These are phyloP conservation scores for Micromesistius poutassou DNA, from an alignment of 2,797 vertebrate genomes.

Conservation along the genomic window DNA sequence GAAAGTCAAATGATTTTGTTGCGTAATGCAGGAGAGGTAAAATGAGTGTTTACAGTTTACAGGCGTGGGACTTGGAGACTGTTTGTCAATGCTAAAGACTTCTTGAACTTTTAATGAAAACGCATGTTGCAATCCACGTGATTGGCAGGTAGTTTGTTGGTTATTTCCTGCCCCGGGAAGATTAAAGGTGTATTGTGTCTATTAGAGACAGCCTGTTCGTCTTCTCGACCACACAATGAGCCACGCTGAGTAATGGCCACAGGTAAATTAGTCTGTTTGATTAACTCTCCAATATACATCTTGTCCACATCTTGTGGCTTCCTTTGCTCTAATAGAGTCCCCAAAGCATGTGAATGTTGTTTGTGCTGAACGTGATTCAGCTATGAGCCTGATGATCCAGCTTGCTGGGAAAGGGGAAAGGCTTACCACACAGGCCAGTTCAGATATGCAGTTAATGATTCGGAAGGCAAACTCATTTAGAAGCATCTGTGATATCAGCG, in stretches of 20 bases:
- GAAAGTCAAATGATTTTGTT: constrained; percentile 84
- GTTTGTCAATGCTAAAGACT: constrained; percentile 52
- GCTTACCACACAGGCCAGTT: constrained; percentile 65
- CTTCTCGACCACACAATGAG: constrained; percentile 57
- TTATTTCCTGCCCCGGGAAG: constrained; percentile 32
- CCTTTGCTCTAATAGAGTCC: constrained; percentile 50
- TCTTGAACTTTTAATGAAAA: constrained; percentile 61
- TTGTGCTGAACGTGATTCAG: constrained; percentile 33
- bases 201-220: constrained; percentile 41
- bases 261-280: constrained; percentile 57
- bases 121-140: constrained; percentile 46
- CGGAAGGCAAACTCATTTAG: constrained; percentile 69
- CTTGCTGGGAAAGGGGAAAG: constrained; percentile 47
- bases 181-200: constrained; percentile 47
- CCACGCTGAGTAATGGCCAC: constrained; percentile 49
- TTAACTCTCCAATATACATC: constrained; percentile 57
- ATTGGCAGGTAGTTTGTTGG: constrained; percentile 48
- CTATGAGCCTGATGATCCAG: constrained; percentile 16
- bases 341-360: constrained; percentile 43
- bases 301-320: constrained; percentile 53
- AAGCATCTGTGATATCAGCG: constrained; percentile 34
- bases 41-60: constrained; percentile 54
- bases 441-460: constrained; percentile 71
- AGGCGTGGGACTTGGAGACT: constrained; percentile 45
- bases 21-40: constrained; percentile 20